These are phyloP conservation scores for Metellina segmentata DNA, from an alignment of 2,888 invertebrate species.

Conservation along the genomic window DNA sequence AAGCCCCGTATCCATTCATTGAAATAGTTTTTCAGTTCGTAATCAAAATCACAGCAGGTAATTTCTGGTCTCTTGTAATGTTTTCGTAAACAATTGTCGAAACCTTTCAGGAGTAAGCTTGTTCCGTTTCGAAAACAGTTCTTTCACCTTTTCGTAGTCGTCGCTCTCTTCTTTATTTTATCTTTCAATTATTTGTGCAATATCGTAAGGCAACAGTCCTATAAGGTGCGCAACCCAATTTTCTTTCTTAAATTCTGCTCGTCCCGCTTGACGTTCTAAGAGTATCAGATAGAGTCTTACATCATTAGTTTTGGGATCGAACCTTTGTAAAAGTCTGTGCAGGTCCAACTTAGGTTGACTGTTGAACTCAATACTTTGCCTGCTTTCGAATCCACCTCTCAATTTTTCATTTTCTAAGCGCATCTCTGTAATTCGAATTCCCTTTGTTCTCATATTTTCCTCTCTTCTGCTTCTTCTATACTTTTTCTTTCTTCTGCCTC, in stretches of 20 bases:
- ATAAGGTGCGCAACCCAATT: not conserved
- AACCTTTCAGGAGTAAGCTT: slow-evolving; percentile 6
- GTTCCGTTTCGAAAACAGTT: not conserved
- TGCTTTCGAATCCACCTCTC: too few species aligned
- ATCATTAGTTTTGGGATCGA: too few species aligned
- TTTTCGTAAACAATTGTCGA: not conserved
- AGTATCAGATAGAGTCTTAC: too few species aligned
- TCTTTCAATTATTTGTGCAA: not conserved
- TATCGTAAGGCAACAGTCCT: not conserved
- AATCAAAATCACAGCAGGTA: slow-evolving; percentile 10
- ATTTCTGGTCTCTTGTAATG: not conserved
- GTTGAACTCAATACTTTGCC: too few species aligned
- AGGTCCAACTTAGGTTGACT: too few species aligned
- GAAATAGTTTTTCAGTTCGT: slow-evolving; percentile 4
- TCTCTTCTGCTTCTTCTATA: not conserved
- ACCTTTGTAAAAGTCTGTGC: too few species aligned
- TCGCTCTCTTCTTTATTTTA: not conserved
- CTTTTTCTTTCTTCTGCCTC: not conserved
- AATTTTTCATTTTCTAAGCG: too few species aligned
- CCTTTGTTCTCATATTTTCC: too few species aligned
- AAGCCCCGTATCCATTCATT: not conserved
- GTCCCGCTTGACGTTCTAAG: too few species aligned
- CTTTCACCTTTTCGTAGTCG: not conserved
- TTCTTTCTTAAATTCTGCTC: not conserved
- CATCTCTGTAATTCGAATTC: too few species aligned